phyloP scores from a whole-genome alignment of 2,888 invertebrate genomes.

The Danaus chrysippus region DNA sequence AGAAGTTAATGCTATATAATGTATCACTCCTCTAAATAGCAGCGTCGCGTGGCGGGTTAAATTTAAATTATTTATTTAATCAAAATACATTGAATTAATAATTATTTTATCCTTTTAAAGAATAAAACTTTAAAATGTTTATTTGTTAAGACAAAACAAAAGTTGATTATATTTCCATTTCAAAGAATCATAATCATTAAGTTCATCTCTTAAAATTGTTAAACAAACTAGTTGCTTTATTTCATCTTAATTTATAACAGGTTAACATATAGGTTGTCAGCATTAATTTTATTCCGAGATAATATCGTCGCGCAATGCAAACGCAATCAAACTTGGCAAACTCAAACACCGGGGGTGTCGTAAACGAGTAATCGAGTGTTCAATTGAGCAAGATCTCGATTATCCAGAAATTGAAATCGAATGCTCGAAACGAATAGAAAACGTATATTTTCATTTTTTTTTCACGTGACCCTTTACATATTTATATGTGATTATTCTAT shows the following conservation, averaged over 20 bases:
- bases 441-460: slow-evolving; percentile 49
- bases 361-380: slow-evolving; percentile 75
- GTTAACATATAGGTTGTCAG: slow-evolving; percentile 18
- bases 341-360: slow-evolving; percentile 68
- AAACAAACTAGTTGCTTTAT: not conserved
- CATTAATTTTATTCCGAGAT: slow-evolving; percentile 56
- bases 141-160: too few relatives aligned
- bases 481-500: not conserved
- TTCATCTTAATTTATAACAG: not conserved
- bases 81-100: too few relatives aligned
- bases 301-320: slow-evolving; percentile 62
- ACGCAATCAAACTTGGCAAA: slow-evolving; percentile 73
- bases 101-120: too few relatives aligned
- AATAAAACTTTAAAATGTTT: too few relatives aligned
- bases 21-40: too few relatives aligned
- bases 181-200: too few relatives aligned
- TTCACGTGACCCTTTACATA: slow-evolving; percentile 17
- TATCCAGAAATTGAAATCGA: slow-evolving; percentile 73
- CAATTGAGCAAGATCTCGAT: slow-evolving; percentile 77
- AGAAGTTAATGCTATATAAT: too few relatives aligned
- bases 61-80: too few relatives aligned
- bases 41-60: too few relatives aligned
- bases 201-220: not conserved
- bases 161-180: too few relatives aligned
- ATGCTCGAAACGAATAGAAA: slow-evolving; percentile 64